Conservation (phyloP, 1,140 invertebrate species). For the Forficula auricularia region DNA sequence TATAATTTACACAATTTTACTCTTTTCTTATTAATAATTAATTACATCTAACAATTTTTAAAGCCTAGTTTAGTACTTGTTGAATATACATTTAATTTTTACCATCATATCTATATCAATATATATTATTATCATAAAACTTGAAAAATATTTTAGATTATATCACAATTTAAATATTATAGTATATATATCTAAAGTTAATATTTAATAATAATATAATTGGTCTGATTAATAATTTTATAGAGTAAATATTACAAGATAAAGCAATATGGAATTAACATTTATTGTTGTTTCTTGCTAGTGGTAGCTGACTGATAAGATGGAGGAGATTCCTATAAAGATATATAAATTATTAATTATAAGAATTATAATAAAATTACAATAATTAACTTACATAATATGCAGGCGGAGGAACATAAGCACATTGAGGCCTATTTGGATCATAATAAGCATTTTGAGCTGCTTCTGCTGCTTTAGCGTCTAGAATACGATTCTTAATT, state of each 20-base stretch:
- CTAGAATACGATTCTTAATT: constrained; percentile 24
- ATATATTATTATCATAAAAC: neutral
- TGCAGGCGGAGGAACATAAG: constrained; percentile 67
- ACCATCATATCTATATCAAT: neutral
- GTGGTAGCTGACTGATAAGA: constrained; percentile 45
- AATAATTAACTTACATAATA: constrained; percentile 49
- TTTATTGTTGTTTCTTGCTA: constrained; percentile 30
- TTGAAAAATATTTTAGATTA: neutral
- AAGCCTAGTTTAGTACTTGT: too few relatives aligned
- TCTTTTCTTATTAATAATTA: too few relatives aligned
- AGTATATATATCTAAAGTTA: constrained; percentile 11
- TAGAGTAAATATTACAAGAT: too few relatives aligned
- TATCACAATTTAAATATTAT: constrained; percentile 6
- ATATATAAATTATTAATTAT: neutral
- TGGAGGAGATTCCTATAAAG: constrained; percentile 52
- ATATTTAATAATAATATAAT: constrained; percentile 4
- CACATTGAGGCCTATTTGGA: constrained; percentile 61
- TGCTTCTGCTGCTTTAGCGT: constrained; percentile 73
- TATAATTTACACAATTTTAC: too few relatives aligned
- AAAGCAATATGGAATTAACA: too few relatives aligned
- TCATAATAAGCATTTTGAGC: constrained; percentile 75
- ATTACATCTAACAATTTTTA: too few relatives aligned
- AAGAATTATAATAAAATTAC: constrained; percentile 5
- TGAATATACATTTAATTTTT: too few relatives aligned
- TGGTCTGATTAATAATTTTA: neutral